Conservation (phyloP, 2,113 vertebrate genomes). For the Paracanthobrama guichenoti region DNA sequence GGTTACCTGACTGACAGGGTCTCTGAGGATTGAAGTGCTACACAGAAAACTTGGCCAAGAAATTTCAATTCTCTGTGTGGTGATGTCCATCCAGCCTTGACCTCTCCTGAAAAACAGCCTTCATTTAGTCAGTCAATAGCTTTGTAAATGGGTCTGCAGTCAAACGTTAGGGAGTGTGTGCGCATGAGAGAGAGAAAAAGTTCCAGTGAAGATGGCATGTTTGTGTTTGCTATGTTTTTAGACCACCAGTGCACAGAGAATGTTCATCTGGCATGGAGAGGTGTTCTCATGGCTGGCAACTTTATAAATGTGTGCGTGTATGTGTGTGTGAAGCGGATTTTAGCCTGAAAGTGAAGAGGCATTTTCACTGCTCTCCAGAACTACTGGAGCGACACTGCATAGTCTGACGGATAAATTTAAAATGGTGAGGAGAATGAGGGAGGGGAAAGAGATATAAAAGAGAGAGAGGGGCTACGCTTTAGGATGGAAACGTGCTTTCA, state of each 20-base stretch:
- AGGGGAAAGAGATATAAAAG: conserved; percentile 27
- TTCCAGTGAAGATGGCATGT: not conserved
- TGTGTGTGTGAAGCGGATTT: conserved; percentile 6
- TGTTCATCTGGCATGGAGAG: conserved; percentile 23
- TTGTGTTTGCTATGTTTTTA: conserved; percentile 21
- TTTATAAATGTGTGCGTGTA: conserved; percentile 9
- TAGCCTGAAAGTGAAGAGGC: conserved; percentile 24
- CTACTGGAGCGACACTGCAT: conserved; percentile 45
- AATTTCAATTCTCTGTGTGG: not conserved
- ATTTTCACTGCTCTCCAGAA: conserved; percentile 43
- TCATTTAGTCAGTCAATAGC: not conserved
- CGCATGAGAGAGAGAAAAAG: no score
- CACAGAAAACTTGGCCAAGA: not conserved
- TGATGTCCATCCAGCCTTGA: not conserved
- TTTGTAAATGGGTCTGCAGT: not conserved
- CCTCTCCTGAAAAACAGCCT: not conserved
- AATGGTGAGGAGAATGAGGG: conserved; percentile 27
- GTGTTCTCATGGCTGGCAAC: conserved; percentile 29
- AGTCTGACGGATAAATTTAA: conserved; percentile 42
- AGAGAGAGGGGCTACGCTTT: conserved; percentile 24
- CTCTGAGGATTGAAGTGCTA: not conserved
- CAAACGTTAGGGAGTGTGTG: not conserved
- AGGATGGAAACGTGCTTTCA: conserved; percentile 31
- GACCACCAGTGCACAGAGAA: conserved; percentile 12
- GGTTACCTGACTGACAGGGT: not conserved